These are phyloP conservation scores for Eupsittula cactorum DNA, from an alignment of 2,113 vertebrate species.

Conservation along the genomic window DNA sequence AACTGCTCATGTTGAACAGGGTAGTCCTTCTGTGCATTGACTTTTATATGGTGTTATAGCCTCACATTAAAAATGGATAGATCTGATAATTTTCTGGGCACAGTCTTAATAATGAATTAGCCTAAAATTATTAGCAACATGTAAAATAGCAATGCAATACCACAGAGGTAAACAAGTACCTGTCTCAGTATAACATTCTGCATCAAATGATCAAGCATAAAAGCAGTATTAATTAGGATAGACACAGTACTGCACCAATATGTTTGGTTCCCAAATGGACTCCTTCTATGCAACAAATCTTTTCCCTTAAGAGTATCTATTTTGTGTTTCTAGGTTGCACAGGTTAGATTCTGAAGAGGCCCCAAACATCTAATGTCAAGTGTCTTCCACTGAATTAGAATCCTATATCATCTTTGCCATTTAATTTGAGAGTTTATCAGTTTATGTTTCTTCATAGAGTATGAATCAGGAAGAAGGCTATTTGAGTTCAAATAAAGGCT, in stretches of 20 bases:
- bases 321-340: not conserved
- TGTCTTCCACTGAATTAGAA: not conserved
- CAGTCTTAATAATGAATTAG: not conserved
- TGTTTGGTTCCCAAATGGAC: not conserved
- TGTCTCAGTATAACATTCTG: not conserved
- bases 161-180: not conserved
- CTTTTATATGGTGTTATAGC: not conserved
- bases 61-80: not conserved
- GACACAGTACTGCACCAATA: not conserved
- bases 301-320: not conserved
- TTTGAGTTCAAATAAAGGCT: not conserved
- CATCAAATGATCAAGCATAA: not conserved
- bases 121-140: not conserved
- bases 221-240: not conserved
- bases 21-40: not conserved
- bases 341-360: not conserved
- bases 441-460: not conserved
- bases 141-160: not conserved
- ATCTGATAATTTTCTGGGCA: not conserved
- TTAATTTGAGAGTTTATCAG: not conserved
- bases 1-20: not conserved
- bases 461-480: not conserved
- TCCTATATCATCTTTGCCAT: not conserved
- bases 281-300: not conserved
- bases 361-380: not conserved